Evolutionary conservation across 2,888 invertebrate species (phyloP), one percentile per base, ranked within the genome.

Genomic region (Cheilosia grossa): DNA sequence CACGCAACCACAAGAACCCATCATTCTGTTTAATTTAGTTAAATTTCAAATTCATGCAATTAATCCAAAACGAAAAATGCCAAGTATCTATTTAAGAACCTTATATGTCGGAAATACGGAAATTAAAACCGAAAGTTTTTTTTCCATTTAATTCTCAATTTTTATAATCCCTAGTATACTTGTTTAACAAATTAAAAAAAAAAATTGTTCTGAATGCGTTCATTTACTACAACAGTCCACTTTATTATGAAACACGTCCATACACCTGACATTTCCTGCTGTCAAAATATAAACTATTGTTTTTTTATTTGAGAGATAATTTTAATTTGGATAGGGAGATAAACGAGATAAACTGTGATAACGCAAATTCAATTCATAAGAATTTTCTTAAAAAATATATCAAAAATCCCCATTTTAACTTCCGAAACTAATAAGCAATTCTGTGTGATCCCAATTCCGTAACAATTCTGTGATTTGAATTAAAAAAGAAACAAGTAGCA

Each of bases 311-410:
- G 0, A 30, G 6, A 54, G 27, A 37, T 21, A 30, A 15, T 33
- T 17, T 19, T 2, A 44, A 51, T 24, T 56, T 13, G 21, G 27
- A 44, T 3, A 33, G 49, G 42, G 40, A 64, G 70, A 66, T 70
- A 70, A 82, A 44, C 42, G 40, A 63, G 54, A 78, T 54, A 72
- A 78, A 64, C 74, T 67, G 58, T 64, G 58, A 79, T 79, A 79
- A 79, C 58, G 30, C 19, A 15, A 56, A 64, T 33, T 47, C 33
- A 69, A 75, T 15, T 59, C 27, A 9, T 1, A 4, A 4, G 13
- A 40, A 40, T 64, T 51, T 21, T 54, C 37, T 53, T 27, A 59
- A 69, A 58, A 37, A 13, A 37, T 37, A 58, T 33, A 77, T 49
- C 30, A 5, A 44, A 21, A 53, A 37, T 0, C 17, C 30, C 3